A percentile compares a stretch with the other conserved stretches of the same genome.
Evolutionary conservation across 2,888 invertebrate species (phyloP).

Genomic region (Deilephila porcellus): DNA sequence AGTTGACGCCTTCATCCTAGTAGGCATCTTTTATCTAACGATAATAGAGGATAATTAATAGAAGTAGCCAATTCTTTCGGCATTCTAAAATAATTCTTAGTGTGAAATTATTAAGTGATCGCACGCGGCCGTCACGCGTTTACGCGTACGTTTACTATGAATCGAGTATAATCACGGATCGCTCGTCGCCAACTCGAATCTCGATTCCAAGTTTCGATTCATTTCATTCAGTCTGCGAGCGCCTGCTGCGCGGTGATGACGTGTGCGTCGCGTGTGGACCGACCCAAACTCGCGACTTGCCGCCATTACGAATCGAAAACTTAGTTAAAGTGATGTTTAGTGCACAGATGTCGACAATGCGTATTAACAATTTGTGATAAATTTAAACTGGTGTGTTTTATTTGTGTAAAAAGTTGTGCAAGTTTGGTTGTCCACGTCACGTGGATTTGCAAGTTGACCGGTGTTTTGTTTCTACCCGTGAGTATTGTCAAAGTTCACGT

Average conservation of each 20-base stretch:
- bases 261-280: conserved; percentile 44
- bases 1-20: not conserved
- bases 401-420: conserved; percentile 49
- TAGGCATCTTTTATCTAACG: not conserved
- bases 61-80: not conserved
- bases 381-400: conserved; percentile 44
- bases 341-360: conserved; percentile 61
- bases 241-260: conserved; percentile 50
- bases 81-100: conserved; percentile 8
- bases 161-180: conserved; percentile 27
- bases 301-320: conserved; percentile 52
- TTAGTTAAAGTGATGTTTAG: conserved; percentile 59
- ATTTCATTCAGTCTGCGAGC: conserved; percentile 65
- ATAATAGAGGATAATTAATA: not conserved
- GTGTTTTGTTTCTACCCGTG: conserved; percentile 44
- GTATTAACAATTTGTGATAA: conserved; percentile 62
- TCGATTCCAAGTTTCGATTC: conserved; percentile 29
- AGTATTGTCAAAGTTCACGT: conserved; percentile 36
- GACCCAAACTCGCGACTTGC: conserved; percentile 55
- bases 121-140: conserved; percentile 15
- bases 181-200: conserved; percentile 25
- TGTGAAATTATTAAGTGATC: conserved; percentile 4
- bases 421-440: conserved; percentile 47
- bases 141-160: conserved; percentile 18
- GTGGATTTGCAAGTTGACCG: conserved; percentile 68